phyloP scores from a whole-genome alignment of 2,888 invertebrate species.

The Lasioglossum morio region DNA sequence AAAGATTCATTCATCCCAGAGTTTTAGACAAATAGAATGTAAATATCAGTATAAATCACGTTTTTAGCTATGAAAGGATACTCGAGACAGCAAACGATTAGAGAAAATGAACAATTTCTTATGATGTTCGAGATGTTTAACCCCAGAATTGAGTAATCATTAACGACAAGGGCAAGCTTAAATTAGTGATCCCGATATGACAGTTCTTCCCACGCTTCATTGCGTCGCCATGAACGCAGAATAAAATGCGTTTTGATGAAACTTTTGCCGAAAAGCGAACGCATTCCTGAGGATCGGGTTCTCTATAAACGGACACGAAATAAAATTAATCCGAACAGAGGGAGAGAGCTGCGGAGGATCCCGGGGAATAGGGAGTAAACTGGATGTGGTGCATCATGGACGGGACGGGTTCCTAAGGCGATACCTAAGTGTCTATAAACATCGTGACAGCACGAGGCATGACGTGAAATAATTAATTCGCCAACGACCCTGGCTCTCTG shows the following conservation, averaged over 20 bases:
- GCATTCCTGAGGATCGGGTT: slow-evolving; percentile 2
- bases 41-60: background rate
- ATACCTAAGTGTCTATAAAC: slow-evolving; percentile 72
- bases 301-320: slow-evolving; percentile 20
- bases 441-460: slow-evolving; percentile 68
- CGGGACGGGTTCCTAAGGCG: slow-evolving; percentile 47
- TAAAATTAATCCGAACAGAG: slow-evolving; percentile 34
- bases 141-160: too few species aligned
- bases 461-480: slow-evolving; percentile 77
- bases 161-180: background rate
- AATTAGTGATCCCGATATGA: background rate
- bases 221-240: background rate
- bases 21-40: background rate
- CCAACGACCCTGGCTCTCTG: slow-evolving; percentile 59
- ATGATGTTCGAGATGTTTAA: background rate
- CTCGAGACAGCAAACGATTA: background rate
- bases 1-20: background rate
- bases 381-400: slow-evolving; percentile 44
- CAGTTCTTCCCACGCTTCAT: background rate
- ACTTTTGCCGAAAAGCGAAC: background rate
- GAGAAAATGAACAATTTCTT: background rate
- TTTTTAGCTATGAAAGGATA: background rate
- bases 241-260: slow-evolving; percentile 4
- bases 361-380: slow-evolving; percentile 26
- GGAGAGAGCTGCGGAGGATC: slow-evolving; percentile 16